phyloP scores from a whole-genome alignment of 2,888 invertebrate genomes.

The Podabrus alpinus region DNA sequence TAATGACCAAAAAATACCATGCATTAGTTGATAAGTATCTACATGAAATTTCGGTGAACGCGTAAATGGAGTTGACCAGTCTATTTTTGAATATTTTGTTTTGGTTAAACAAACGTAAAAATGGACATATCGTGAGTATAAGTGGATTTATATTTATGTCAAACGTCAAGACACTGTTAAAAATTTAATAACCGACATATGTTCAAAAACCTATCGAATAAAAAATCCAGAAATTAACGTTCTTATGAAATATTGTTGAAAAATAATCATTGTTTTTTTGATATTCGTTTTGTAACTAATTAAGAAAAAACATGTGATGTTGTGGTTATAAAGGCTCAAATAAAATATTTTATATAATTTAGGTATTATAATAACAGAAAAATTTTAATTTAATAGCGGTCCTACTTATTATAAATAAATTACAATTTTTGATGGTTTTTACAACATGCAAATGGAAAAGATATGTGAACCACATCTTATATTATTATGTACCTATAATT shows the following conservation, averaged over 20 bases:
- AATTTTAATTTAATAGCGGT: slow-evolving; percentile 8
- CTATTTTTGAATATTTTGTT: slow-evolving; percentile 7
- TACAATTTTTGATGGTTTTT: not conserved
- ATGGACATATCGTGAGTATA: slow-evolving; percentile 30
- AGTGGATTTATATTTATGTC: slow-evolving; percentile 37
- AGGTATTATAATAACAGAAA: slow-evolving; percentile 26
- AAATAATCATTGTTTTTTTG: not conserved
- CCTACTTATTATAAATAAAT: not conserved
- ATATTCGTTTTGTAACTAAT: not conserved
- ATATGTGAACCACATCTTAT: not conserved
- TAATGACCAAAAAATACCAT: slow-evolving; percentile 52
- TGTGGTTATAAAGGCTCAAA: not conserved
- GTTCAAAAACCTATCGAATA: not conserved
- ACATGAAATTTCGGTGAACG: slow-evolving; percentile 47
- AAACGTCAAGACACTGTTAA: slow-evolving; percentile 23
- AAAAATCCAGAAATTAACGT: not conserved
- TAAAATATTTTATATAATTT: slow-evolving; percentile 11
- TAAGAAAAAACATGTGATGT: not conserved
- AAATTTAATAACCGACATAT: not conserved
- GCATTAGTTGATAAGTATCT: slow-evolving; percentile 51
- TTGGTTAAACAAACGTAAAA: slow-evolving; percentile 1
- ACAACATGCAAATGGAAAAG: not conserved
- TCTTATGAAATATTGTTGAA: not conserved
- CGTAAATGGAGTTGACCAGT: slow-evolving; percentile 35
- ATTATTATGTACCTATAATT: not conserved